Evolutionary conservation across 1,140 invertebrate species (phyloP), one percentile per base, ranked within the genome.

Genomic region (Heterodera carotae): DNA sequence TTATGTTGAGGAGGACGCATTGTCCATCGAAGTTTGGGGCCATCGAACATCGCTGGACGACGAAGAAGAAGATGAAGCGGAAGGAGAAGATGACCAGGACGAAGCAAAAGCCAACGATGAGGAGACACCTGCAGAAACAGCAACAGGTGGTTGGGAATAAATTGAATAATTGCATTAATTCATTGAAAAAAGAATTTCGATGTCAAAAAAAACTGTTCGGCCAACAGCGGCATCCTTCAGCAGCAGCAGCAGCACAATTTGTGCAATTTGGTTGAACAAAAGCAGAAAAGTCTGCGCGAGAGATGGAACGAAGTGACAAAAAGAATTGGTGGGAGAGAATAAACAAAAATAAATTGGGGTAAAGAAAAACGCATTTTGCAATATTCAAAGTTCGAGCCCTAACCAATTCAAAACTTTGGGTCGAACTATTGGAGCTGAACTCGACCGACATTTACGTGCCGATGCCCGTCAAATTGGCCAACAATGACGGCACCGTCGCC

Each of bases 1-100:
- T 89, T 94, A 98, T 89, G 90, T 93, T 90, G 95, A 96, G 89
- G 88, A 91, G 59, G 95, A 96, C 75, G 96, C 97, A 1, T 90
- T 99, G 33, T 97, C 95, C 0, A 95, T 99, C 87, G 96, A 99
- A 90, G 95, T 99, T 6, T 98, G 95, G 95, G 95, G 96, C 29
- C 95, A 98, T 89, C 90, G 93, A 76, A 94, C 29, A 94, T 94
- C 43, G 64, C 67, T 76, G 31, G 18, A 74, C 12, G 56, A 74
- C 36, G 68, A 79, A 10, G 77, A 79, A n/a, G 76, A 74, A 25
- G 48, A 33, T 29, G 60, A 29, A 10, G 76, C 12, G 8, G 29
- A 66, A 29, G 62, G 0, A 22, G 22, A 56, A 18, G 48, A 5
- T 7, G 62, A 48, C 66, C 4, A 15, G 18, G 66, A 48, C 66